Conservation (phyloP, 2,797 vertebrate species). For the Melanotaenia maccullochi region DNA sequence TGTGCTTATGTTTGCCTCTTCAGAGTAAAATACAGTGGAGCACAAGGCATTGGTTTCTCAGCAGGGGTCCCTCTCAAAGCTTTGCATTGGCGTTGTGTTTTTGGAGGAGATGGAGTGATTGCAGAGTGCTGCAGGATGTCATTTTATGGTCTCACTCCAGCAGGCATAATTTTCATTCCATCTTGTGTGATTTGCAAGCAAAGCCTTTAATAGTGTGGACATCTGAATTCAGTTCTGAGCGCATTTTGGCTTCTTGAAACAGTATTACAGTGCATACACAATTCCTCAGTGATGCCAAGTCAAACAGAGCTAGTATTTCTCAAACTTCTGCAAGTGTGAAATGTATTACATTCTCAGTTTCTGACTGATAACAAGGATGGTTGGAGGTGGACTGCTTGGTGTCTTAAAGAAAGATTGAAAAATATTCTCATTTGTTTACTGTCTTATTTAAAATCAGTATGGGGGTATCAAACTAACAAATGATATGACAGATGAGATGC, state of each 20-base stretch:
- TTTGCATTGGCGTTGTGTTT: slow-evolving; percentile 54
- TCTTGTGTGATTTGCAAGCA: neutral
- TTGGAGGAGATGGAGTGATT: slow-evolving; percentile 31
- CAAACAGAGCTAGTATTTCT: neutral
- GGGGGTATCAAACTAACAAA: no score
- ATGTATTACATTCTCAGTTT: neutral
- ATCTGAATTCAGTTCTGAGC: slow-evolving; percentile 2
- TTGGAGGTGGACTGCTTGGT: neutral
- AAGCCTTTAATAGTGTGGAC: slow-evolving; percentile 1
- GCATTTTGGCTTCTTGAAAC: neutral
- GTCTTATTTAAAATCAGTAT: no score
- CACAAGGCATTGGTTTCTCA: slow-evolving; percentile 32
- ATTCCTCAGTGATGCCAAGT: neutral
- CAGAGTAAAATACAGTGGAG: slow-evolving; percentile 34
- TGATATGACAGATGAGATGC: no score
- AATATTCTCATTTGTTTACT: no score
- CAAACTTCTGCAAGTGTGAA: neutral
- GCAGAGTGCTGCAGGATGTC: slow-evolving; percentile 30
- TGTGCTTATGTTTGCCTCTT: slow-evolving; percentile 38
- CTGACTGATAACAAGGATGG: neutral
- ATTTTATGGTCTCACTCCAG: slow-evolving; percentile 27
- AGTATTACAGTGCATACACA: slow-evolving; percentile 2
- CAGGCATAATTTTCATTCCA: slow-evolving; percentile 22
- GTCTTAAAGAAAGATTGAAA: neutral
- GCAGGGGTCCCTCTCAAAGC: slow-evolving; percentile 55